phyloP scores from a whole-genome alignment of 2,113 vertebrate genomes.

The Leuciscus idus region DNA sequence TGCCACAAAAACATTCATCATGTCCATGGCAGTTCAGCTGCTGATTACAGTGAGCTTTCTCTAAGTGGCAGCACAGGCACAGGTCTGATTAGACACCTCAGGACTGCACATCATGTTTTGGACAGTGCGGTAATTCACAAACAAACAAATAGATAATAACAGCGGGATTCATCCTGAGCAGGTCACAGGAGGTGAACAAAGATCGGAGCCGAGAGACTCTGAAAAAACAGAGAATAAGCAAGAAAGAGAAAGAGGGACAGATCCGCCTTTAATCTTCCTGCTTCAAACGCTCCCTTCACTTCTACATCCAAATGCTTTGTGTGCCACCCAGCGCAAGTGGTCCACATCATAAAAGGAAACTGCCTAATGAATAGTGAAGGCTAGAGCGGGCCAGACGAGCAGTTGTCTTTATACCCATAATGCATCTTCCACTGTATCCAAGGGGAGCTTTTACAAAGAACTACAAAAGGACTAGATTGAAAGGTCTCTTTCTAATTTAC shows the following conservation, averaged over 20 bases:
- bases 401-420: conserved; percentile 37
- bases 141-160: conserved; percentile 27
- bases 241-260: conserved; percentile 14
- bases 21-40: background rate
- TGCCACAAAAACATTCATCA: background rate
- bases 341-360: conserved; percentile 59
- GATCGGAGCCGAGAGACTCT: background rate
- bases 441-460: conserved; percentile 30
- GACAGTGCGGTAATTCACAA: conserved; percentile 17
- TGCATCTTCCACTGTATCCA: conserved; percentile 34
- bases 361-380: conserved; percentile 63
- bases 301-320: conserved; percentile 56
- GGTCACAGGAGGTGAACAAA: conserved; percentile 28
- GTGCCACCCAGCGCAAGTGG: conserved; percentile 45
- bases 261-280: conserved; percentile 69
- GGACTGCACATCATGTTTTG: conserved; percentile 1
- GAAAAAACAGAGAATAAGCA: conserved; percentile 30
- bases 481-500: conserved; percentile 16
- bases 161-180: background rate
- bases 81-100: background rate
- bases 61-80: background rate
- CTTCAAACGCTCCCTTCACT: conserved; percentile 62
- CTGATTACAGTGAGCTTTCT: background rate
- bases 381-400: conserved; percentile 19
- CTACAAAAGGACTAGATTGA: conserved; percentile 20